Evolutionary conservation across 2,113 vertebrate species (phyloP), one percentile per base, ranked within the genome.

Genomic region (Beaufortia kweichowensis): DNA sequence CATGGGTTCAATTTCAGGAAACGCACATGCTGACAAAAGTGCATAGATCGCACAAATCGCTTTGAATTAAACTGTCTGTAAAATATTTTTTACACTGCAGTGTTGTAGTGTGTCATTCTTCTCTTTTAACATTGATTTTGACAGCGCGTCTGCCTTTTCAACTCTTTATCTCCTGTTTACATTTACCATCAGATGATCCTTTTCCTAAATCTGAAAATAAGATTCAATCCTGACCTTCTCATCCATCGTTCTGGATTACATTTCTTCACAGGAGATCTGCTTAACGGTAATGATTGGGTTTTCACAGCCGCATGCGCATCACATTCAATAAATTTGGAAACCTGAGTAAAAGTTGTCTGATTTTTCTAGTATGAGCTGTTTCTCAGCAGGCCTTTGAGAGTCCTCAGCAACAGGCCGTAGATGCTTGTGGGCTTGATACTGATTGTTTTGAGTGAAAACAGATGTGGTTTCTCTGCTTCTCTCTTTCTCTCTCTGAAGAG

Each of bases 371-470:
- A 85, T 85, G 83, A 81, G 82, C 82, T 24, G 76, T 89, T 81
- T 85, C 86, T 88, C 82, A 75, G 77, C 86, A 88, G 86, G 86
- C 86, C 88, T 85, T 85, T 85, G 81, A 90, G 89, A 90, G 86
- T 86, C 88, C 87, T 91, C 88, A 90, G 91, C 90, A 90, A 89
- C 86, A 88, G 87, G 81, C 85, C 11, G 35, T 39, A 11, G 35
- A 83, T 87, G 89, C 85, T 89, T 88, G 88, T 85, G 83, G 82
- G 79, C 85, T 84, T 70, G 83, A 80, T 79, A 81, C 89, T 91
- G 89, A 90, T 91, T 91, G 90, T 90, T 89, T 90, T 87, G 87
- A 93, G 87, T 91, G 78, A 91, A 92, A 93, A 88, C 92, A 93
- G 90, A 93, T 93, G 91, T 91, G 90, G 86, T 86, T 86, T 85